phyloP scores from a whole-genome alignment of 2,113 vertebrate species.

The Urocolius indicus region DNA sequence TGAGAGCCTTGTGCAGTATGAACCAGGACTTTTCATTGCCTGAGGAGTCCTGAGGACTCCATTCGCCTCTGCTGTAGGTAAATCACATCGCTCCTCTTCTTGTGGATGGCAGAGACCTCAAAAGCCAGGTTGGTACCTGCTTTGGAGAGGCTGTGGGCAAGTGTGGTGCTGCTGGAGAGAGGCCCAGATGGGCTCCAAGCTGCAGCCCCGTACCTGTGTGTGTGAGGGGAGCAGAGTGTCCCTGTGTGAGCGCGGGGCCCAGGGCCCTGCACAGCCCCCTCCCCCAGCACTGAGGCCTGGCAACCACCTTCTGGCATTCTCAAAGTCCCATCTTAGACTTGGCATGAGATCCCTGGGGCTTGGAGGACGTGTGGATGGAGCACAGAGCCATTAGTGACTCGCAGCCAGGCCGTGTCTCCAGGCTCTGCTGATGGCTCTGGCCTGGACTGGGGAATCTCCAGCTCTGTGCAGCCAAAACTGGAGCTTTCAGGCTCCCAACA shows the following conservation, averaged over 20 bases:
- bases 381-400: neutral
- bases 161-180: neutral
- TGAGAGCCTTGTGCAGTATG: neutral
- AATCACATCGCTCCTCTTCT: neutral
- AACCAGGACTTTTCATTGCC: neutral
- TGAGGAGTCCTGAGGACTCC: neutral
- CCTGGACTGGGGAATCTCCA: neutral
- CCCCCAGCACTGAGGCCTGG: too few species aligned
- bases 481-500: neutral
- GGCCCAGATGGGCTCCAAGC: neutral
- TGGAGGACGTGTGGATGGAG: neutral
- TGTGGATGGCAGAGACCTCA: neutral
- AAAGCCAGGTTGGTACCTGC: neutral
- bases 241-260: neutral
- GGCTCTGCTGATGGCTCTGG: too few species aligned
- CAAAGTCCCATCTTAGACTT: neutral
- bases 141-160: neutral
- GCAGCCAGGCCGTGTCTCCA: too few species aligned
- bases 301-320: neutral
- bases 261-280: neutral
- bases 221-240: too few species aligned
- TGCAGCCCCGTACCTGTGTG: neutral
- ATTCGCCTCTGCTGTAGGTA: rapidly evolving
- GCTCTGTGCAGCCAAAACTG: neutral
- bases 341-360: neutral